Evolutionary conservation across 1,140 invertebrate species (phyloP).

Genomic region (Macrotrachela quadricornifera): DNA sequence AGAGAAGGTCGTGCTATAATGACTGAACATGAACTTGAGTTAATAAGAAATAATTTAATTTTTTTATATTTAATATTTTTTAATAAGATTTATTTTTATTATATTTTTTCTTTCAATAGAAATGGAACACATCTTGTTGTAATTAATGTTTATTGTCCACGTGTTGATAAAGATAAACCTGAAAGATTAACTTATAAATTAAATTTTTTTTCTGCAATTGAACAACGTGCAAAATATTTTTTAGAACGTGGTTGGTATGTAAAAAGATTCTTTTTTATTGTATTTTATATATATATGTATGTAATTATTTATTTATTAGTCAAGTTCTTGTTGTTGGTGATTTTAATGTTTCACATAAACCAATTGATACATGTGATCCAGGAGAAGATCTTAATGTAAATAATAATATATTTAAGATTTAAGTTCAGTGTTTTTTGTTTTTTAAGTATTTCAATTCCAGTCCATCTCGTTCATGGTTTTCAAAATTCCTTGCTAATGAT

Average conservation of each 20-base stretch:
- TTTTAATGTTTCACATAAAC: conserved; percentile 33
- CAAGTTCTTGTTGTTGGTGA: conserved; percentile 38
- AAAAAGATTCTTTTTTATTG: too few relatives aligned
- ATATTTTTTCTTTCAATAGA: conserved; percentile 7
- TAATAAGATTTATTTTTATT: not conserved
- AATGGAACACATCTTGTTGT: conserved; percentile 21
- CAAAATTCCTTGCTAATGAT: conserved; percentile 8
- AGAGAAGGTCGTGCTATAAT: conserved; percentile 34
- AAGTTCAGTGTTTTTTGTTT: too few relatives aligned
- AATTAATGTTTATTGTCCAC: conserved; percentile 39
- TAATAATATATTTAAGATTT: not conserved
- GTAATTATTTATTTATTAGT: conserved; percentile 15
- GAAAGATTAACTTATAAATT: conserved; percentile 33
- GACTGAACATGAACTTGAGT: conserved; percentile 32
- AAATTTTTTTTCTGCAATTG: conserved; percentile 33
- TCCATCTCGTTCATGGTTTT: not conserved
- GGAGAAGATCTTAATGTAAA: conserved; percentile 13
- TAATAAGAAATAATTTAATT: not conserved
- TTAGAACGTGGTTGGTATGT: conserved; percentile 23
- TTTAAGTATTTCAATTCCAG: too few relatives aligned
- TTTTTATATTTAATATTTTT: not conserved
- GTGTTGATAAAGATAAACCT: conserved; percentile 27
- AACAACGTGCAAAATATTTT: conserved; percentile 29
- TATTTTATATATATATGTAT: too few relatives aligned
- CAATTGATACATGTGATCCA: conserved; percentile 34